These are phyloP conservation scores for Harpagifer antarcticus DNA, from an alignment of 2,797 vertebrate species.

Conservation along the genomic window DNA sequence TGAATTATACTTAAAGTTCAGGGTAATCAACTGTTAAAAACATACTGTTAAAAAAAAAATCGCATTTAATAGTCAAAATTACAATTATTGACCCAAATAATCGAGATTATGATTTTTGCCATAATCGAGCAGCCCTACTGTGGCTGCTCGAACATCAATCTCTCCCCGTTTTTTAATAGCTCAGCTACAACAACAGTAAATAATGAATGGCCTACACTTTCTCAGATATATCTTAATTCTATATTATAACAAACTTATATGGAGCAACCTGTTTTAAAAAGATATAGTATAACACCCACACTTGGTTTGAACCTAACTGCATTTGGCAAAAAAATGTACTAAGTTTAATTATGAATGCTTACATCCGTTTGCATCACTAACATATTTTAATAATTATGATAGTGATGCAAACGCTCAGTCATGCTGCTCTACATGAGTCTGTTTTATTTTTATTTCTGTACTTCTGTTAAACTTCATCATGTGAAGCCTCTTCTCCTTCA, in stretches of 20 bases:
- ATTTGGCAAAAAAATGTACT: background rate
- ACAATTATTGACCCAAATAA: too few relatives aligned
- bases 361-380: background rate
- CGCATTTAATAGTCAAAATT: too few relatives aligned
- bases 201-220: background rate
- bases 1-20: too few relatives aligned
- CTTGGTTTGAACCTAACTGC: background rate
- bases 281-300: background rate
- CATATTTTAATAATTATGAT: background rate
- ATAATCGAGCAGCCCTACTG: background rate
- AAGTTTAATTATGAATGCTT: background rate
- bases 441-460: background rate
- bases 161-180: background rate
- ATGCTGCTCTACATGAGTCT: conserved; percentile 6
- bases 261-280: background rate
- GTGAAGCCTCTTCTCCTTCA: conserved; percentile 48
- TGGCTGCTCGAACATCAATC: background rate
- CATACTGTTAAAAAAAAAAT: too few relatives aligned
- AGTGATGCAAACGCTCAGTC: background rate
- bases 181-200: background rate
- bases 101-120: too few relatives aligned
- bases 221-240: background rate
- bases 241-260: background rate
- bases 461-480: conserved; percentile 47
- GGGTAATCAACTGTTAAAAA: too few relatives aligned